Conservation (phyloP, 1,140 invertebrate genomes). For the Phthorimaea operculella region DNA sequence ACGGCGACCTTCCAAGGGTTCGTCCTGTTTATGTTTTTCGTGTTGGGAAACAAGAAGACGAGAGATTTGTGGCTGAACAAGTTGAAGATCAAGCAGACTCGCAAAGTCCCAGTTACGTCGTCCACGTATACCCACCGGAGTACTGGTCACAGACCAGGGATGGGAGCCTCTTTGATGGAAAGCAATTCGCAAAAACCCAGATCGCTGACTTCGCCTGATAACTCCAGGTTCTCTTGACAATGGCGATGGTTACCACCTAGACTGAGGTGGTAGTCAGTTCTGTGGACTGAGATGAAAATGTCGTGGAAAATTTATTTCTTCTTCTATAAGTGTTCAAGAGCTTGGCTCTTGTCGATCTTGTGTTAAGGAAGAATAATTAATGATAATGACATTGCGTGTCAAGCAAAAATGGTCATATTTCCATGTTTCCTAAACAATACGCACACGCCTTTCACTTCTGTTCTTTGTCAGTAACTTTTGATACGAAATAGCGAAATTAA, state of each 20-base stretch:
- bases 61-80: slow-evolving; percentile 64
- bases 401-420: too few relatives aligned
- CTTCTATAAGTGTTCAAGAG: not conserved
- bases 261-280: not conserved
- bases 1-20: slow-evolving; percentile 66
- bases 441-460: too few relatives aligned
- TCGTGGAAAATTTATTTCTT: not conserved
- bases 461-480: too few relatives aligned
- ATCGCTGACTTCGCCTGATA: slow-evolving; percentile 38
- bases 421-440: too few relatives aligned
- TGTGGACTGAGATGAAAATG: not conserved
- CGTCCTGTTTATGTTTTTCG: slow-evolving; percentile 66
- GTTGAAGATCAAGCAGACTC: slow-evolving; percentile 56
- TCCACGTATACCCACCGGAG: slow-evolving; percentile 58
- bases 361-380: too few relatives aligned
- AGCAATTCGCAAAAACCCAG: slow-evolving; percentile 43
- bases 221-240: slow-evolving; percentile 53
- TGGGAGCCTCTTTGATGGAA: slow-evolving; percentile 25
- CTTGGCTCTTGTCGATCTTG: too few relatives aligned
- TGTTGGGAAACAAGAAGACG: slow-evolving; percentile 66
- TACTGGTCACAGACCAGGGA: slow-evolving; percentile 25
- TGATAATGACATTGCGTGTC: too few relatives aligned
- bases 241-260: not conserved
- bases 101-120: slow-evolving; percentile 57
- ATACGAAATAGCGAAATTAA: too few relatives aligned